Base-by-base conservation (phyloP, 2,797 vertebrate species). In the Discoglossus pictus region DNA sequence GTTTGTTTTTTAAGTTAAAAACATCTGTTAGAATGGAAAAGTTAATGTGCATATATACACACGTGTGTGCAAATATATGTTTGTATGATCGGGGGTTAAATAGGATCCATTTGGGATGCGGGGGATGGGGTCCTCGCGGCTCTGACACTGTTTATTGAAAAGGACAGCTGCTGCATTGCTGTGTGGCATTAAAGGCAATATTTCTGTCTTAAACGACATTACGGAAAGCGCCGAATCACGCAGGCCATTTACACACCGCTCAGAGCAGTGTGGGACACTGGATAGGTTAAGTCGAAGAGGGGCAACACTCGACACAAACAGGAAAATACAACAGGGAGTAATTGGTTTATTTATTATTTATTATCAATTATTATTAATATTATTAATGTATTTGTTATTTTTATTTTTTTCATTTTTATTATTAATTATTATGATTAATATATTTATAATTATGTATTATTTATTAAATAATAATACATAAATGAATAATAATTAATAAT, bases 121-220 rank as follows among this genome's bases (percentile, higher is more conserved):
- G 75, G 73, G 0, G 59, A 69, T 66, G 75, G 1, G 36, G 73
- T 42, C 23, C 54, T 53, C 21, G 44, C 11, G 27, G 44, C 74
- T 61, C 40, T 0, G 2, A 63, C 7, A 0, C 51, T 67, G 58
- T 60, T 65, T 47, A 27, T 42, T 43, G 82, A 74, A 74, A 65
- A 6, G 68, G 82, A 79, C 74, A 78, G 73, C 75, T 75, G 82
- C 76, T 64, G 8, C 44, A 8, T 59, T 0, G 0, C 34, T 18
- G 0, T 53, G 8, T 25, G 44, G 7, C 56, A 21, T 67, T 20
- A 21, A 67, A 76, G 72, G 75, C 74, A 79, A 56, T 43, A 1
- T 72, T 56, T 70, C 74, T 66, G 34, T 44, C 51, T 55, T 63
- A 4, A 48, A 72, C 18, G 67, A 67, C 39, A 68, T 56, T 43